These are phyloP conservation scores for Meloidogyne floridensis DNA, from an alignment of 1,140 invertebrate genomes.

Conservation along the genomic window DNA sequence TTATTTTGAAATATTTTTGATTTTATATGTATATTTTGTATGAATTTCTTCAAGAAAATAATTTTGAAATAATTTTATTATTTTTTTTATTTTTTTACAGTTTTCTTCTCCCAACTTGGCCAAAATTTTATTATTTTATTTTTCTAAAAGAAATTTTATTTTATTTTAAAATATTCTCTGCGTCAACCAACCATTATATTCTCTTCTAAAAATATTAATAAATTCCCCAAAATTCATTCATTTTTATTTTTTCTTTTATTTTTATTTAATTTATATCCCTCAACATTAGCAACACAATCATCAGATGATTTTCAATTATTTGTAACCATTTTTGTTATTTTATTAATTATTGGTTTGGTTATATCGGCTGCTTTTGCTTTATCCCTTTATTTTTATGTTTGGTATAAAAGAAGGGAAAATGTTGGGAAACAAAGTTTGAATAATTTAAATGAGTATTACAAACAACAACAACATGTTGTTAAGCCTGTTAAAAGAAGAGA, in stretches of 20 bases:
- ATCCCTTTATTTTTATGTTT: conserved; percentile 16
- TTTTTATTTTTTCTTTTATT: conserved; percentile 5
- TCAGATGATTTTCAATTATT: conserved; percentile 22
- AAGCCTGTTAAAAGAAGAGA: neutral
- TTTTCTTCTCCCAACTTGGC: too few relatives aligned
- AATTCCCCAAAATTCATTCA: neutral
- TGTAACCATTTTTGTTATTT: conserved; percentile 19
- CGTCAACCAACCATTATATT: neutral
- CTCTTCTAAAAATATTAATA: too few relatives aligned
- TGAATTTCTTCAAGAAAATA: too few relatives aligned
- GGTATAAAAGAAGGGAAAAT: conserved; percentile 10
- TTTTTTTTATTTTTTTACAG: too few relatives aligned
- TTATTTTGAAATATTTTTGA: too few relatives aligned
- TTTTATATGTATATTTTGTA: too few relatives aligned
- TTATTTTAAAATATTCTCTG: neutral
- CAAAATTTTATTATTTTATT: neutral
- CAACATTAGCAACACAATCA: neutral
- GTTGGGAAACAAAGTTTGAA: neutral
- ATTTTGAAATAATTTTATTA: too few relatives aligned
- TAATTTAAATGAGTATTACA: too few relatives aligned
- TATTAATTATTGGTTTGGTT: conserved; percentile 12
- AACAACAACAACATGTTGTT: neutral
- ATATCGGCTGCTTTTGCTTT: conserved; percentile 16
- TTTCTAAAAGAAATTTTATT: neutral
- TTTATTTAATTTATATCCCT: conserved; percentile 1